Base-by-base conservation (phyloP, 2,113 vertebrate genomes). In the Poeciliopsis prolifica region DNA sequence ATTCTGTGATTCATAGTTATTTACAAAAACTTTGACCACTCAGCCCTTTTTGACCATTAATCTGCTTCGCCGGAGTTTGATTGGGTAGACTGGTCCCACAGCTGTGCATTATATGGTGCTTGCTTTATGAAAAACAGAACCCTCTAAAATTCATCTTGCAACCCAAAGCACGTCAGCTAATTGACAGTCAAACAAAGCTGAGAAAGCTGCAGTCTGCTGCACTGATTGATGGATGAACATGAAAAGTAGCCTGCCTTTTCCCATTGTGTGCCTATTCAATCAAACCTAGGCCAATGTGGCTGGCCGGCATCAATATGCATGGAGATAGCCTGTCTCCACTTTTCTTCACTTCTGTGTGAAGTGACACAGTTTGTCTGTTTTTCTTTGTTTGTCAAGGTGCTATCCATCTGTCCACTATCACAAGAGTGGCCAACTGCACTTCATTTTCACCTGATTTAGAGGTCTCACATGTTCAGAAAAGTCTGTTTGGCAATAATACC, bases 221-320 rank as follows among this genome's bases (percentile, higher is more conserved):
- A 70, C 82, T 94, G 93, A 94, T 93, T 93, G 92, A 93, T 94
- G 88, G 89, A 83, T 48, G 82, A 93, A 92, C 91, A 93, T 93
- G 91, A 93, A 86, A 91, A 92, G 91, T 92, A 87, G 85, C 84
- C 89, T 94, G 92, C 89, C 93, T 88, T 92, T 89, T 91, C 83
- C 82, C 83, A 91, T 94, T 88, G 83, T 90, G 84, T 77, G 83
- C 87, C 91, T 91, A 91, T 88, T 94, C 94, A 91, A 94, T 95
- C 93, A 94, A 93, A 88, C 74, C 71, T 51, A 62, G 68, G 80
- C 86, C 86, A 89, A 84, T 86, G 82, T 83, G 78, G 86, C 80
- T 88, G 86, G 79, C 86, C 91, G 87, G 76, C 91, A 93, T 93
- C 89, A 91, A 91, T 93, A 93, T 92, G 91, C 88, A 91, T 92